A percentile compares a stretch with the other conserved stretches of the same genome.
Evolutionary conservation across 1,140 invertebrate species (phyloP).

Genomic region (Trachymyrmex septentrionalis): DNA sequence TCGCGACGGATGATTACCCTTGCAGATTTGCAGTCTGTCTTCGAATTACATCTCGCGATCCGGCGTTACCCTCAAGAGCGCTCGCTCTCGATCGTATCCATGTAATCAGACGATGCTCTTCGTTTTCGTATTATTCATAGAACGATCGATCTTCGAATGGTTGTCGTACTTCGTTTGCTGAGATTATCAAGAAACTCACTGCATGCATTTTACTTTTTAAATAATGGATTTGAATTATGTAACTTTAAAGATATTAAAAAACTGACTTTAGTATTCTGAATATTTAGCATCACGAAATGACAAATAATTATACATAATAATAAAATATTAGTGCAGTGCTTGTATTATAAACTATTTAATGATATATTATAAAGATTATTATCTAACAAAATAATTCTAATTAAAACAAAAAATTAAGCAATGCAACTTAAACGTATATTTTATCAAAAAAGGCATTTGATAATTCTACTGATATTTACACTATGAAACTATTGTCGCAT

Average conservation of each 20-base stretch:
- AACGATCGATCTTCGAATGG: conserved; percentile 47
- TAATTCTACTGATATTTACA: background rate
- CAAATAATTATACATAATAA: background rate
- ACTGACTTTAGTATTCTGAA: background rate
- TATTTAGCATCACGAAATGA: background rate
- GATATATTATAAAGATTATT: background rate
- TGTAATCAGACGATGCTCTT: conserved; percentile 50
- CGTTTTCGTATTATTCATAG: conserved; percentile 61
- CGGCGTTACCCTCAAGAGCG: background rate
- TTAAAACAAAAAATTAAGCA: background rate
- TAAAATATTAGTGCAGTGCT: background rate
- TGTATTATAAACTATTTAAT: background rate
- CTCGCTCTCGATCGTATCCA: conserved; percentile 17
- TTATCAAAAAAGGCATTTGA: background rate
- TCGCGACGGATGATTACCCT: conserved; percentile 55
- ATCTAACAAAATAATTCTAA: background rate
- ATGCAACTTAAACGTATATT: background rate
- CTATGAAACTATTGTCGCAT: background rate
- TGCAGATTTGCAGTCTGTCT: conserved; percentile 59
- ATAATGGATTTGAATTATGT: background rate
- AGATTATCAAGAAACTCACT: background rate
- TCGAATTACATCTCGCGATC: conserved; percentile 17
- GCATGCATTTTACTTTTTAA: background rate
- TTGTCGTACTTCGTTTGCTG: conserved; percentile 11
- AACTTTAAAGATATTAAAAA: background rate